Evolutionary conservation across 2,888 invertebrate species (phyloP).

Genomic region (Calameuta pallipes): DNA sequence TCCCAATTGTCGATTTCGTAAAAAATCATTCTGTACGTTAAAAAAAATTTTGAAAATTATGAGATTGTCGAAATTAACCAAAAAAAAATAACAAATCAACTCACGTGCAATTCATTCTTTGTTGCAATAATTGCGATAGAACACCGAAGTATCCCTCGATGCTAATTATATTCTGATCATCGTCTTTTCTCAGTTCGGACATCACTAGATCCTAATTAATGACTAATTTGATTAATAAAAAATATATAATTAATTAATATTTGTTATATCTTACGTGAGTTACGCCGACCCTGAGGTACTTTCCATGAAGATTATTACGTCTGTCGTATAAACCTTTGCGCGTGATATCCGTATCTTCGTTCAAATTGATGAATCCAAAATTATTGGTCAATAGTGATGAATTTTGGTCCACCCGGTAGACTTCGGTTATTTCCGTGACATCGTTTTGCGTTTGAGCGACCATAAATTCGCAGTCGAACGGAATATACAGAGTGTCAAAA

Average conservation of each 20-base stretch:
- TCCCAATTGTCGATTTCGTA: conserved; percentile 49
- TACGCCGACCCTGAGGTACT: conserved; percentile 46
- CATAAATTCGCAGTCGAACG: conserved; percentile 57
- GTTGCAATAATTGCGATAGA: no score
- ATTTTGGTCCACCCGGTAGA: conserved; percentile 39
- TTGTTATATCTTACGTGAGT: conserved; percentile 39
- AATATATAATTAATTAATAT: conserved; percentile 8
- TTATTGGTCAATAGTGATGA: background rate
- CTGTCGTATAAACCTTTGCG: conserved; percentile 52
- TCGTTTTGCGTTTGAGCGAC: conserved; percentile 28
- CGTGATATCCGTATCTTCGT: conserved; percentile 38
- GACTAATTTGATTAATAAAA: background rate
- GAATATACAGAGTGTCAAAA: conserved; percentile 50
- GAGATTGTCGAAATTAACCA: no score
- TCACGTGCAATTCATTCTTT: no score
- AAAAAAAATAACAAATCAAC: no score
- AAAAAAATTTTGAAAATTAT: no score
- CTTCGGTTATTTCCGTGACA: conserved; percentile 48
- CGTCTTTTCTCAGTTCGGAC: no score
- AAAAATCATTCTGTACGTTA: conserved; percentile 30
- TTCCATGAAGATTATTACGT: conserved; percentile 53
- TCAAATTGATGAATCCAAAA: conserved; percentile 50
- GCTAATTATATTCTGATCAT: no score
- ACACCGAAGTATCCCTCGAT: no score
- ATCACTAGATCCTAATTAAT: background rate